These are phyloP conservation scores for Lamellibrachia luymesi DNA, from an alignment of 1,140 invertebrate genomes.

Conservation along the genomic window DNA sequence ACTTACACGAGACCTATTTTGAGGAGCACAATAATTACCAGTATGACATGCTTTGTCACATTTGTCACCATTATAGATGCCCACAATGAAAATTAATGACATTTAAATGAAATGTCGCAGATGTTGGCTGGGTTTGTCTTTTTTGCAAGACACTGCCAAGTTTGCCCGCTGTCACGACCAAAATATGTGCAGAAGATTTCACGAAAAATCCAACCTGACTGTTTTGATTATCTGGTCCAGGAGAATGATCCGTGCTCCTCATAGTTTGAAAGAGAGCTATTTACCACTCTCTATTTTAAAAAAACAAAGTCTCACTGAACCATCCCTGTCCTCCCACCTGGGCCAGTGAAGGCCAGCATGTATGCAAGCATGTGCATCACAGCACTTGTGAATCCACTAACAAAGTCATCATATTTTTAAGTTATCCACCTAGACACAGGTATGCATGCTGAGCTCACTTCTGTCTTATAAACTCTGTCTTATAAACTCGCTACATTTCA, in stretches of 20 bases:
- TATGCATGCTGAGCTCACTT: background rate
- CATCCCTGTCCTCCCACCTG: background rate
- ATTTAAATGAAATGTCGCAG: no score
- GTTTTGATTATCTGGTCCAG: background rate
- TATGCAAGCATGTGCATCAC: background rate
- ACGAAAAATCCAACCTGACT: background rate
- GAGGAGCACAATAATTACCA: no score
- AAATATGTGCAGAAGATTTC: no score
- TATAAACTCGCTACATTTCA: background rate
- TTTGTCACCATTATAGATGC: no score
- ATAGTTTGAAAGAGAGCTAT: background rate
- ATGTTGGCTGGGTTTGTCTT: no score
- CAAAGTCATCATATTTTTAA: background rate
- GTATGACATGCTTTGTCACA: no score
- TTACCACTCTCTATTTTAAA: background rate
- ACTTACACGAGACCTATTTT: no score
- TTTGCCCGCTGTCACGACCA: no score
- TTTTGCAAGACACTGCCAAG: no score
- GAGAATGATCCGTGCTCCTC: no score
- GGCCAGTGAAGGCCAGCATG: background rate
- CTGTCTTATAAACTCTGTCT: background rate
- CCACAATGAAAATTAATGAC: no score
- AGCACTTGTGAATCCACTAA: background rate
- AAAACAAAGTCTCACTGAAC: background rate
- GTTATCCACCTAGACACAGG: background rate